Percentiles rank a stretch among this genome's conserved stretches.
Evolutionary conservation across 2,888 invertebrate genomes (phyloP).

Genomic region (Drosophila austrosaltans): DNA sequence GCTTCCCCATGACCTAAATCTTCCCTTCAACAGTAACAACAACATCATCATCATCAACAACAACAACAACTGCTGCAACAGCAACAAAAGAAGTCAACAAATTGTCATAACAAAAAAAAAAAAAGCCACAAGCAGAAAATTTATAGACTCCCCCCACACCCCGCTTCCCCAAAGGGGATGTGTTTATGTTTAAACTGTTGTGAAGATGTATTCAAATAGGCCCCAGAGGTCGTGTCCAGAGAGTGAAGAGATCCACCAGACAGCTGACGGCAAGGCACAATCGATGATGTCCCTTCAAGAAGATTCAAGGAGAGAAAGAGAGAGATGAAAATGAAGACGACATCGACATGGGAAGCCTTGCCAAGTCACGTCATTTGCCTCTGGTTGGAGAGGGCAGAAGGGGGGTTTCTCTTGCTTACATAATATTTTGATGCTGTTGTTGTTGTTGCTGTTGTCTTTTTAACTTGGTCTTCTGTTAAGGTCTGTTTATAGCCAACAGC

Average conservation of each 20-base stretch:
- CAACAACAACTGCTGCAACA: constrained; percentile 23
- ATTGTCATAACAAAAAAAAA: constrained; percentile 57
- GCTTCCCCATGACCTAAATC: constrained; percentile 35
- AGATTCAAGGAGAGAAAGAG: not conserved
- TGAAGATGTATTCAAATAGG: constrained; percentile 6
- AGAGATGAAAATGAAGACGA: constrained; percentile 18
- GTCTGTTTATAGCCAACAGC: constrained; percentile 25
- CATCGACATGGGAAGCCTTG: constrained; percentile 58
- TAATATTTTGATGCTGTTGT: constrained; percentile 46
- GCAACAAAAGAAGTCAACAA: constrained; percentile 48
- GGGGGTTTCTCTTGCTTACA: constrained; percentile 44
- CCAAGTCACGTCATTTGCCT: constrained; percentile 62
- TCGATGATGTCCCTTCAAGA: constrained; percentile 6
- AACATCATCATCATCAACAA: constrained; percentile 30
- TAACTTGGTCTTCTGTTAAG: constrained; percentile 9
- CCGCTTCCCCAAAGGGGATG: too few species aligned
- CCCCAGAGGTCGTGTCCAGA: constrained; percentile 33
- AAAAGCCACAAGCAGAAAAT: constrained; percentile 38
- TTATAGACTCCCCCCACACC: constrained; percentile 49
- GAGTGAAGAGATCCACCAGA: not conserved
- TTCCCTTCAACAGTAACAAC: constrained; percentile 7
- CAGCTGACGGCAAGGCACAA: constrained; percentile 16
- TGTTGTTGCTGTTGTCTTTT: constrained; percentile 23
- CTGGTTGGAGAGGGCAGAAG: not conserved
- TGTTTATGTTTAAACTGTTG: constrained; percentile 4